Evolutionary conservation across 2,113 vertebrate species (phyloP), one percentile per base, ranked within the genome.

Genomic region (Mesocricetus auratus): DNA sequence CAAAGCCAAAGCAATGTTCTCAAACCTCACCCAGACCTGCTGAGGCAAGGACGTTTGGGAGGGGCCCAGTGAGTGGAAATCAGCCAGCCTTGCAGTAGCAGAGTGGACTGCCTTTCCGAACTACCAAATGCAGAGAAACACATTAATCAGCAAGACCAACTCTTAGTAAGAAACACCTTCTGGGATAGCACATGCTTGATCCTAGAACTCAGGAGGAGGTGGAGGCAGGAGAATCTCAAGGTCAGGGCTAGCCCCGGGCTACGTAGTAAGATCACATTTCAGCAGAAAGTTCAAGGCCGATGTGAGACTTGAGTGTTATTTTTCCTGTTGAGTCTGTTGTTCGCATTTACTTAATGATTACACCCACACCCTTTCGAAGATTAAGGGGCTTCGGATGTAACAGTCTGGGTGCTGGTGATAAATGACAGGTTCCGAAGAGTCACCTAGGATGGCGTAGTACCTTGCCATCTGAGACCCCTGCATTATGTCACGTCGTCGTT

Each of bases 271-370:
- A 33, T 5, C 10, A 2, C 47, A 9, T 86, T 47, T 66, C 8
- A 33, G 60, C 47, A 45, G 31, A 60, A 42, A 64, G 42, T 12
- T n/a, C 5, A 64, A 31, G 42, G 31, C 47, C 39, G 85, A 5
- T 85, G 33, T 50, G 68, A 47, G 24, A 83, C 83, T 36, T 36
- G 2, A 89, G 33, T 42, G 50, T 58, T 73, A 36, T 5, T 83
- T 83, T 96, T 95, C 69, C 71, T 68, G 13, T 42, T 12, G 36
- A 91, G 22, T 85, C 33, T 85, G 16, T 36, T 94, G 77, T 78
- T 73, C 56, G 8, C 45, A 15, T 74, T 85, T 68, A 45, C 82
- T 68, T 87, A 39, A 62, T 89, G 16, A 5, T 94, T 91, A 33
- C 1, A 66, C 62, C 31, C 73, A 81, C 36, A n/a, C n/a, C 53